Base-by-base conservation (phyloP, 2,797 vertebrate species). In the Fundulus diaphanus region DNA sequence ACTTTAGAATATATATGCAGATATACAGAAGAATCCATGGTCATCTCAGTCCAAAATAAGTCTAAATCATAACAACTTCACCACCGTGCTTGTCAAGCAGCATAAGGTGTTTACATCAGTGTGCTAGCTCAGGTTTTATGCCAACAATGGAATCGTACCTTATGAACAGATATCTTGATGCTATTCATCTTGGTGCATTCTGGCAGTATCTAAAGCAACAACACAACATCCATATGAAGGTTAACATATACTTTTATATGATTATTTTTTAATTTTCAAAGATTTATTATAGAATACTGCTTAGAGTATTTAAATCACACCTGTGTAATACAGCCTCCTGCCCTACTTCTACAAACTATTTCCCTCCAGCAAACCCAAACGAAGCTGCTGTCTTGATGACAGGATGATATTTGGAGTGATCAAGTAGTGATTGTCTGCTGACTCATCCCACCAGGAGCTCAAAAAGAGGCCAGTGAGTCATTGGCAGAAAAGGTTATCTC, bases 391-490 rank as follows among this genome's bases (percentile, higher is more conserved):
- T 82, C 77, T 78, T 37, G 74, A 68, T 81, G 87, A 82, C 80
- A 78, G 74, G 81, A 84, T 72, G 83, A 88, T 87, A 84, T 88
- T 89, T 84, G 79, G 78, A 84, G 77, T 33, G 35, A 85, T 90
- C 71, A 27, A 52, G 74, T n/a, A 68, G 70, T 77, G 84, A 91
- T 83, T 78, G 75, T 87, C 74, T 75, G 79, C 85, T 92, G 92
- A 93, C 78, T 92, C 91, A 92, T 71, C 79, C 48, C 73, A 83
- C 77, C 83, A 79, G 66, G 78, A 81, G 73, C 73, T 78, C 65
- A 66, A 72, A 77, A 75, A 81, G 70, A 86, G 73, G 77, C 52
- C 49, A n/a, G 3, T 90, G 90, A 92, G 84, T 92, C 91, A 92
- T 49, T 61, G 71, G 79, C 76, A 81, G 57, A 74, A 89, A 92